phyloP scores from a whole-genome alignment of 1,140 invertebrate species.

The Sitophilus oryzae region DNA sequence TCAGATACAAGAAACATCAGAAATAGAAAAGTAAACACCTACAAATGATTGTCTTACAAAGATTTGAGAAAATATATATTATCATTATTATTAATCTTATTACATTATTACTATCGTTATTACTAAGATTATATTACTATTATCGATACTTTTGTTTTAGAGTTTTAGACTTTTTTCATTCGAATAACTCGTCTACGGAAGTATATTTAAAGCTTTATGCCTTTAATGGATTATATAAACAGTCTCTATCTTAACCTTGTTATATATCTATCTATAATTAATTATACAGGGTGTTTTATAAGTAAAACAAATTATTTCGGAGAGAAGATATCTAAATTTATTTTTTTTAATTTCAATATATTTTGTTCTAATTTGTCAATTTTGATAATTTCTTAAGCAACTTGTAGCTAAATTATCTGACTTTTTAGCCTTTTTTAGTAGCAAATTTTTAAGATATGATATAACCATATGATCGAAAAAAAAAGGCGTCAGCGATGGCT shows the following conservation, averaged over 20 bases:
- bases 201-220: not conserved
- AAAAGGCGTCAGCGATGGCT: too few species aligned
- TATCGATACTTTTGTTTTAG: conserved; percentile 18
- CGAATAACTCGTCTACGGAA: not conserved
- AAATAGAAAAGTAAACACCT: conserved; percentile 12
- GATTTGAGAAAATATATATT: conserved; percentile 24
- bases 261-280: too few species aligned
- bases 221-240: not conserved
- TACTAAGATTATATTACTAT: too few species aligned
- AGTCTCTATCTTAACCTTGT: not conserved
- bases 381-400: too few species aligned
- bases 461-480: too few species aligned
- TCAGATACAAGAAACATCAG: conserved; percentile 5
- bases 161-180: not conserved
- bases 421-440: too few species aligned
- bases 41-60: conserved; percentile 24
- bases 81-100: conserved; percentile 5
- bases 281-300: too few species aligned
- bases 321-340: too few species aligned
- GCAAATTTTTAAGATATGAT: too few species aligned
- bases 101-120: conserved; percentile 1
- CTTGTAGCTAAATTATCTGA: too few species aligned
- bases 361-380: too few species aligned
- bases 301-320: too few species aligned
- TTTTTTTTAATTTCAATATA: not conserved